phyloP scores from a whole-genome alignment of 1,140 invertebrate genomes.

The Wiebesia pumilae region DNA sequence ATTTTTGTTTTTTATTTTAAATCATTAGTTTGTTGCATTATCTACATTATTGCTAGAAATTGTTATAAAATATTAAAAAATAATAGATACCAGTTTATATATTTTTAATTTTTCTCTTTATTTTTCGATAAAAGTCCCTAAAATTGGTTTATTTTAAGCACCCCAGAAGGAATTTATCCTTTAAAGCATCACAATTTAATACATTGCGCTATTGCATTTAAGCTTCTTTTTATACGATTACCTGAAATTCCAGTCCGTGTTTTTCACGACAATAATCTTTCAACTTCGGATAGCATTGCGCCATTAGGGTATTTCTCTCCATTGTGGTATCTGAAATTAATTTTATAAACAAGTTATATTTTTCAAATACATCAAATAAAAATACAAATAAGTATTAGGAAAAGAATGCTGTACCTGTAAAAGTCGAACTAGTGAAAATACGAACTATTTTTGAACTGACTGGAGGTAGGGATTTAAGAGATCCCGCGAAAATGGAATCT shows the following conservation, averaged over 20 bases:
- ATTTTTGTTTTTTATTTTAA: too few species aligned
- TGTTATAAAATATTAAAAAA: too few species aligned
- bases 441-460: slow-evolving; percentile 98
- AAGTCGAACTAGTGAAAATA: slow-evolving; percentile 99
- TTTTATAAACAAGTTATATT: neutral
- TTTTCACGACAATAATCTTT: slow-evolving; percentile 98
- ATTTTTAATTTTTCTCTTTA: too few species aligned
- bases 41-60: too few species aligned
- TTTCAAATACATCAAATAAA: neutral
- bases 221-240: slow-evolving; percentile 66
- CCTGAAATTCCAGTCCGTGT: slow-evolving; percentile 99
- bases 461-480: slow-evolving; percentile 90
- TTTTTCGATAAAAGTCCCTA: too few species aligned
- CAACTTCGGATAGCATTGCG: slow-evolving; percentile 96
- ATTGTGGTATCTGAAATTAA: slow-evolving; percentile 90
- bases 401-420: slow-evolving; percentile 84
- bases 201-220: neutral
- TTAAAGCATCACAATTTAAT: neutral
- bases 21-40: too few species aligned
- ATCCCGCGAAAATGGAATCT: slow-evolving; percentile 93
- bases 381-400: neutral
- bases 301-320: slow-evolving; percentile 98
- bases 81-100: too few species aligned
- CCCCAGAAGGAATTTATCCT: too few species aligned
- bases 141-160: too few species aligned